Evolutionary conservation across 1,140 invertebrate genomes (phyloP), one percentile per base, ranked within the genome.

Genomic region (Lordiphosa clarofinis): DNA sequence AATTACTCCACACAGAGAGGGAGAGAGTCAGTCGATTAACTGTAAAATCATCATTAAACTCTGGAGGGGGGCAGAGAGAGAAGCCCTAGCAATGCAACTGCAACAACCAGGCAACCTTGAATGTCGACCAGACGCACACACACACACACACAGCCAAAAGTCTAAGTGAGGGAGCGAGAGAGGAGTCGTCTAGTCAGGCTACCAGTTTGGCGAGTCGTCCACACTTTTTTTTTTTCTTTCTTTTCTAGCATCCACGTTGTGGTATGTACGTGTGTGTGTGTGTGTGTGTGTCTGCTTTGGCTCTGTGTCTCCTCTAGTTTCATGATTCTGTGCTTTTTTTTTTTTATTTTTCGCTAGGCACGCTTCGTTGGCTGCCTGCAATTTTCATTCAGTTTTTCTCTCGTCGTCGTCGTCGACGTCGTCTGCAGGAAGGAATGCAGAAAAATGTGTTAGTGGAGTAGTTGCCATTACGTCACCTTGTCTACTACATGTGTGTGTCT

Each of bases 391-490:
- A 82, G 76, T 62, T 76, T 81, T 81, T 84, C 76, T 74, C 61
- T 81, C 54, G 13, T 43, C 49, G 49, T 37, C 19, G 19, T 19
- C 60, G 56, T 60, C 19, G 19, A 3, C 60, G 56, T 60, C 46
- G 73, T 49, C 53, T 58, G 71, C 68, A 87, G 74, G 86, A 88
- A 87, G 74, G 86, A 88, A 86, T 88, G 82, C 84, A 88, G 87
- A 87, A 88, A 88, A 88, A 88, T 88, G 87, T 88, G 87, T 88
- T 88, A 88, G 87, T 88, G 82, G 87, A 88, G 86, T 88, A 88
- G 82, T 88, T 88, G 73, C 56, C 74, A 88, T 88, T 88, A 88
- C 87, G 87, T 88, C 87, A 88, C 81, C 86, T 86, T 65, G 62
- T 55, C 53, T 54, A 43, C 36, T 56, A 39, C 40, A 28, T 54